Evolutionary conservation across 2,888 invertebrate genomes (phyloP).

Genomic region (Phyllotreta striolata): DNA sequence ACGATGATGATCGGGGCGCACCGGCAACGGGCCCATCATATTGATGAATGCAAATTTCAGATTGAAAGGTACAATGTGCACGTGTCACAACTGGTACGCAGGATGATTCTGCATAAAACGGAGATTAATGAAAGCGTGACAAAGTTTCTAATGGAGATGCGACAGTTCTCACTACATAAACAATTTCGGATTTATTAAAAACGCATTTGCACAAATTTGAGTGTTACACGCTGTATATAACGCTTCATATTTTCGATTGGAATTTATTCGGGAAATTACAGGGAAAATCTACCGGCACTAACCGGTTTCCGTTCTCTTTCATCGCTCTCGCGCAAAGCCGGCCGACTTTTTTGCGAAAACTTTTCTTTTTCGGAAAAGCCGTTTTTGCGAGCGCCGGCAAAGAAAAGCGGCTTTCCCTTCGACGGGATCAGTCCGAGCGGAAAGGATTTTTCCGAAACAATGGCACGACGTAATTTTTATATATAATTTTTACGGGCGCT

Average conservation of each 20-base stretch:
- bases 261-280: too few relatives aligned
- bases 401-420: slow-evolving; percentile 12
- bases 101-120: slow-evolving; percentile 55
- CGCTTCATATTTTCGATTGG: too few relatives aligned
- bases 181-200: too few relatives aligned
- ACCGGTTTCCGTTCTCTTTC: slow-evolving; percentile 44
- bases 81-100: slow-evolving; percentile 47
- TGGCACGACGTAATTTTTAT: slow-evolving; percentile 7
- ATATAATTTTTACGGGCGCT: background rate
- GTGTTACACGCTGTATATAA: too few relatives aligned
- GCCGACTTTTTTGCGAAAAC: slow-evolving; percentile 16
- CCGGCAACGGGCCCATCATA: slow-evolving; percentile 22
- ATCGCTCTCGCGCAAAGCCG: slow-evolving; percentile 41
- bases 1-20: slow-evolving; percentile 9
- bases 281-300: slow-evolving; percentile 34
- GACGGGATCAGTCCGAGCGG: slow-evolving; percentile 11
- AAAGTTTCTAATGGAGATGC: slow-evolving; percentile 55
- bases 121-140: slow-evolving; percentile 56
- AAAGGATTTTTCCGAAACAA: slow-evolving; percentile 17
- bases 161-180: slow-evolving; percentile 40
- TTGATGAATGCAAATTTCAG: slow-evolving; percentile 44
- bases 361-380: slow-evolving; percentile 16
- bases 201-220: too few relatives aligned
- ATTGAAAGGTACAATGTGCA: slow-evolving; percentile 49
- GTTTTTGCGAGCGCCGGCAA: background rate